These are phyloP conservation scores for Vombatus ursinus DNA, from an alignment of 2,113 vertebrate species.

Conservation along the genomic window DNA sequence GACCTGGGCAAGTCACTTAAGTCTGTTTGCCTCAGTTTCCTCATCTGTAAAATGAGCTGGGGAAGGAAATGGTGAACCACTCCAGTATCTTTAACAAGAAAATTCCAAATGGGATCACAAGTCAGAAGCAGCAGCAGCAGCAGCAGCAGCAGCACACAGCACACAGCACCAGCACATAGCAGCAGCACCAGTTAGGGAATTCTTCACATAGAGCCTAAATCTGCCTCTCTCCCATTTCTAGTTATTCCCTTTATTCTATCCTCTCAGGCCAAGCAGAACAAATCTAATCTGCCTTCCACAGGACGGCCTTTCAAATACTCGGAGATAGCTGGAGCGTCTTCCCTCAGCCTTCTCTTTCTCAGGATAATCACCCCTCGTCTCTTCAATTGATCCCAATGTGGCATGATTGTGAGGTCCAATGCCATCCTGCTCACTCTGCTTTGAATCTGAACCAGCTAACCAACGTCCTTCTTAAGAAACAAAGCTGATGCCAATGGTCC, in stretches of 20 bases:
- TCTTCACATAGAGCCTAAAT: background rate
- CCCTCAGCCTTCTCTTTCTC: background rate
- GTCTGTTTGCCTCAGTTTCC: background rate
- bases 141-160: too few relatives aligned
- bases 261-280: background rate
- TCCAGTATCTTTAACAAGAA: background rate
- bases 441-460: background rate
- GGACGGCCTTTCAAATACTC: background rate
- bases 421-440: background rate
- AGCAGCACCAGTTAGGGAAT: background rate
- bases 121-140: background rate
- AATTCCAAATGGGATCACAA: background rate
- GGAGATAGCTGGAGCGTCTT: background rate
- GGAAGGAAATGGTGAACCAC: background rate
- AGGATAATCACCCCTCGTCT: background rate
- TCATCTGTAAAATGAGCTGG: background rate
- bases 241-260: background rate
- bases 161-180: too few relatives aligned
- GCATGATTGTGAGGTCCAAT: background rate
- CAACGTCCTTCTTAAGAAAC: background rate
- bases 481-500: background rate
- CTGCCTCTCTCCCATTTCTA: background rate
- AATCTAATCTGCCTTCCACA: background rate
- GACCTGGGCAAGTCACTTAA: background rate
- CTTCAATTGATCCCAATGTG: background rate